Percentiles rank a stretch among this genome's conserved stretches.
Conservation (phyloP, 2,797 vertebrate species). For the Spinus olivaceus region DNA sequence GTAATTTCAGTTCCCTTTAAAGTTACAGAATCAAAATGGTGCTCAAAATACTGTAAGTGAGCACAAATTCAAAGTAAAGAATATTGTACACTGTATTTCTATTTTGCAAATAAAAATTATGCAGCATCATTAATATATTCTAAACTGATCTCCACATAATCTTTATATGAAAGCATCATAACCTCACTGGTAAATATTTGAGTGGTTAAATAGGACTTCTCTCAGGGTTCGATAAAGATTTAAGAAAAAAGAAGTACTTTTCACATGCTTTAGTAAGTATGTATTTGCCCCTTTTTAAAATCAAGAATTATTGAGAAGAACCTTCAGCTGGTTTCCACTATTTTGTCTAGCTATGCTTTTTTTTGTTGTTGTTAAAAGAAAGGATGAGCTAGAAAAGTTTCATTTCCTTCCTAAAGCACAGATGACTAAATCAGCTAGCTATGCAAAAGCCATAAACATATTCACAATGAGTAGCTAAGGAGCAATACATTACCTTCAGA, state of each 20-base stretch:
- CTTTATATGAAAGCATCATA: background rate
- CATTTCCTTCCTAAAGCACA: background rate
- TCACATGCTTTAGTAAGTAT: background rate
- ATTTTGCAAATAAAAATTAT: background rate
- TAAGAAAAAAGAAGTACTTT: background rate
- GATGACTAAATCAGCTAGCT: conserved; percentile 1
- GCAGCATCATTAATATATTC: background rate
- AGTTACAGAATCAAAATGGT: background rate
- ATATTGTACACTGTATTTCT: background rate
- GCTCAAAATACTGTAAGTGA: background rate
- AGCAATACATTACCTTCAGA: background rate
- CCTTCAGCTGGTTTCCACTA: background rate
- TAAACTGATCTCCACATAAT: background rate
- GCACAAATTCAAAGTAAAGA: background rate
- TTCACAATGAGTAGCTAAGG: background rate
- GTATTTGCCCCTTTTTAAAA: background rate
- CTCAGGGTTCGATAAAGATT: background rate
- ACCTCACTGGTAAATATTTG: background rate
- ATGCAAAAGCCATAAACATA: conserved; percentile 10
- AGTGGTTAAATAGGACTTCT: background rate
- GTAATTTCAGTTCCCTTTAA: background rate
- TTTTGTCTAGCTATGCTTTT: background rate
- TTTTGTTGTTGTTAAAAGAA: background rate
- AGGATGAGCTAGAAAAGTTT: background rate
- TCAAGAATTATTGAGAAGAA: background rate